A percentile compares a stretch with the other conserved stretches of the same genome.
Conservation (phyloP, 2,888 invertebrate species). For the Spilosoma lubricipeda region DNA sequence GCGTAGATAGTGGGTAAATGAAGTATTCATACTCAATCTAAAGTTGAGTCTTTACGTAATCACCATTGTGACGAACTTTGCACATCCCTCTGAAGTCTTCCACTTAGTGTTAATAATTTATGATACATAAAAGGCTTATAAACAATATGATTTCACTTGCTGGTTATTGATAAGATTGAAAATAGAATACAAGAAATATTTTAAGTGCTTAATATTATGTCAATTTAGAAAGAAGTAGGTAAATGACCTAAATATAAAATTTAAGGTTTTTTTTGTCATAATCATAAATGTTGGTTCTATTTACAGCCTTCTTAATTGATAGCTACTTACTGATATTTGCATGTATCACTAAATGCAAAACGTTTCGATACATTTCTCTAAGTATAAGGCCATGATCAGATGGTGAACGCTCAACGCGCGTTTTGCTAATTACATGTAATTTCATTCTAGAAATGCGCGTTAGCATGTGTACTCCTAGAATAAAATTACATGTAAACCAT, state of each 20-base stretch:
- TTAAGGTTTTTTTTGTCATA: not conserved
- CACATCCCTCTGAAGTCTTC: not conserved
- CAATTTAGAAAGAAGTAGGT: not conserved
- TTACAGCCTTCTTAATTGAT: not conserved
- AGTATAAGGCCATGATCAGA: too few relatives aligned
- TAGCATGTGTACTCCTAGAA: too few relatives aligned
- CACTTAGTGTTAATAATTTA: not conserved
- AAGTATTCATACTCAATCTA: constrained; percentile 63
- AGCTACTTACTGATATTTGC: not conserved
- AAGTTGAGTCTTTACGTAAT: constrained; percentile 57
- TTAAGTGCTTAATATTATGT: not conserved
- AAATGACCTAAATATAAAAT: not conserved
- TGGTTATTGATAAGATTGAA: not conserved
- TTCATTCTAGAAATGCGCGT: too few relatives aligned
- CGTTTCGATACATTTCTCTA: not conserved
- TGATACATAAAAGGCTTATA: not conserved
- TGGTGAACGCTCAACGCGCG: too few relatives aligned
- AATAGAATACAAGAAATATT: not conserved
- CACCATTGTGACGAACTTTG: constrained; percentile 22
- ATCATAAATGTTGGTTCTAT: not conserved
- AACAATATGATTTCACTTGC: not conserved
- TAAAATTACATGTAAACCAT: too few relatives aligned
- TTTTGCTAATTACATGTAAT: too few relatives aligned
- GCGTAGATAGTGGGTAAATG: constrained; percentile 49
- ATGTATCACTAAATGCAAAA: not conserved